Evolutionary conservation across 2,888 invertebrate genomes (phyloP), one percentile per base, ranked within the genome.

Genomic region (Trichogramma evanescens): DNA sequence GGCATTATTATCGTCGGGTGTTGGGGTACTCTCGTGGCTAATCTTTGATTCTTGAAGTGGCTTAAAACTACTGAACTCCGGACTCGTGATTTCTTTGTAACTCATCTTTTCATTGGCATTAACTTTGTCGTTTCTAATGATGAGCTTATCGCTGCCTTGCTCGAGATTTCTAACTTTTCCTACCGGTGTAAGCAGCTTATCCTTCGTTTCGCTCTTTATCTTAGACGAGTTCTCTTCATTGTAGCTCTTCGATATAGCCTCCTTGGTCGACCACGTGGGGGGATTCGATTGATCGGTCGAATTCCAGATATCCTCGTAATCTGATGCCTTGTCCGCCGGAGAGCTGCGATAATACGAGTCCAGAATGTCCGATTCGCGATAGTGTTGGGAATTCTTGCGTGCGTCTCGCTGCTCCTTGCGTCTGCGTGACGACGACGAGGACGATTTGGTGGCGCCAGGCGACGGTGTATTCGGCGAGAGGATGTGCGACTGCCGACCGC

Each of bases 221-320:
- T 49, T 44, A 39, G 39, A 39, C n/a, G 8, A 10, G 10, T 39
- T 50, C 6, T 50, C 50, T 10, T 46, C 7, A 10, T 54, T 55
- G 9, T 8, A 5, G 4, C 5, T 7, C n/a, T 56, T 56, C 3
- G 53, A 5, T 5, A 50, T 44, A 9, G 10, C 26, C 6, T 59
- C 59, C 58, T 74, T 73, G 6, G 75, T 74, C 9, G 74, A 74
- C 74, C 76, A 76, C 8, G 74, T 75, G 3, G 74, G 74, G 7
- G 71, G 73, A 58, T 74, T 77, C 50, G 77, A 76, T 50, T 75
- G 75, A 42, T 77, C 77, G n/a, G 76, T 77, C 8, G 77, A 74
- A 57, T 77, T 77, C 95, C 95, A 95, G 69, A 95, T 88, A 75
- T 95, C 95, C 80, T 95, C 95, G 74, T 95, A 95, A 78, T 95